Evolutionary conservation across 2,888 invertebrate species (phyloP).

Genomic region (Cabera pusaria): DNA sequence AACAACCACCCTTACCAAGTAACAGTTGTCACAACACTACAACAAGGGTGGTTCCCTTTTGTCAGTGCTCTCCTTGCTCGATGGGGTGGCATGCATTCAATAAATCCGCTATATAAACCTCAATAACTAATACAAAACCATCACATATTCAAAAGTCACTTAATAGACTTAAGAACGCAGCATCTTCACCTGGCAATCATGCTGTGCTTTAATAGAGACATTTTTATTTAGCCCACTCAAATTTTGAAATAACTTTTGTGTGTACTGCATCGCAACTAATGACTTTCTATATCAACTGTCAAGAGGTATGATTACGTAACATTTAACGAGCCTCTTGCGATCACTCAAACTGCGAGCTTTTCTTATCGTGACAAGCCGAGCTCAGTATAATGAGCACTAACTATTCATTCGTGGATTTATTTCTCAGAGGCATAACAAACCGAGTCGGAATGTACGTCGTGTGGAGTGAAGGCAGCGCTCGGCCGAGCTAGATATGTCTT

Average conservation of each 20-base stretch:
- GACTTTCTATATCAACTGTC: no score
- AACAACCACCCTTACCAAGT: slow-evolving; percentile 22
- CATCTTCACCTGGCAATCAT: slow-evolving; percentile 24
- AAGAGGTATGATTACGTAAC: no score
- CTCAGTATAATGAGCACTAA: slow-evolving; percentile 45
- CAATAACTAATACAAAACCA: slow-evolving; percentile 12
- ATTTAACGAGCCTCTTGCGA: slow-evolving; percentile 19
- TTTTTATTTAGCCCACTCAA: no score
- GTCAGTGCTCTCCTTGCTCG: slow-evolving; percentile 27
- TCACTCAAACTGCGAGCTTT: slow-evolving; percentile 31
- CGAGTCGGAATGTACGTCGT: slow-evolving; percentile 73
- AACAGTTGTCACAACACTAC: slow-evolving; percentile 54
- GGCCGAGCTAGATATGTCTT: slow-evolving; percentile 79
- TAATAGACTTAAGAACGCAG: slow-evolving; percentile 12
- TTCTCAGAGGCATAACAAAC: slow-evolving; percentile 53
- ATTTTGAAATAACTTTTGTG: no score
- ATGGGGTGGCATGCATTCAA: slow-evolving; percentile 22
- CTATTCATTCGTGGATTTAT: slow-evolving; percentile 58
- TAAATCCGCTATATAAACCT: slow-evolving; percentile 20
- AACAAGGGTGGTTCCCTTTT: slow-evolving; percentile 35
- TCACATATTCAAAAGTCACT: slow-evolving; percentile 1
- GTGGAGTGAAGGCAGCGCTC: slow-evolving; percentile 68
- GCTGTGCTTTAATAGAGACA: slow-evolving; percentile 26
- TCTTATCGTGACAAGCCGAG: slow-evolving; percentile 43
- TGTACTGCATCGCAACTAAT: no score